These are phyloP conservation scores for Pseudococcus longispinus DNA, from an alignment of 2,888 invertebrate genomes.

Conservation along the genomic window DNA sequence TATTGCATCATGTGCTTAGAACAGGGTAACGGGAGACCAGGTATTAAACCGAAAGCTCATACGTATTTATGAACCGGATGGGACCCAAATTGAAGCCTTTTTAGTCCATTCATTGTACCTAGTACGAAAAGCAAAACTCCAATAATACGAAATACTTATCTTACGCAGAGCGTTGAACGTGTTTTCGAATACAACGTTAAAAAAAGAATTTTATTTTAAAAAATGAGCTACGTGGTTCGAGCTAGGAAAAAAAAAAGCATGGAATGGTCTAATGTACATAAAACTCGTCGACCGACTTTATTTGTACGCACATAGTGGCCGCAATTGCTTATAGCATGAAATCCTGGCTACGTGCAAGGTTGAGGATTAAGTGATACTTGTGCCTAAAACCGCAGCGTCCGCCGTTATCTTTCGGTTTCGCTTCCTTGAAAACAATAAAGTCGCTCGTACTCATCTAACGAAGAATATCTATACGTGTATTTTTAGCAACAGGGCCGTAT, in stretches of 20 bases:
- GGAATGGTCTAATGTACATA: neutral
- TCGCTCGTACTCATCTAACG: neutral
- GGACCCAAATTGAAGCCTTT: neutral
- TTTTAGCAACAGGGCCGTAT: neutral
- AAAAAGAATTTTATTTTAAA: neutral
- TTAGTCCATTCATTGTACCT: neutral
- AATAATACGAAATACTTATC: neutral
- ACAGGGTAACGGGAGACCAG: neutral
- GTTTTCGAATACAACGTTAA: neutral
- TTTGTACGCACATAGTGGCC: neutral
- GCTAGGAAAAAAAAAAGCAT: neutral
- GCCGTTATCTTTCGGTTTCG: neutral
- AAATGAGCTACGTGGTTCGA: neutral
- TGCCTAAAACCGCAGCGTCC: neutral
- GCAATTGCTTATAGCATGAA: neutral
- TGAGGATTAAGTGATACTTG: conserved; percentile 6
- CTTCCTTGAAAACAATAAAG: neutral
- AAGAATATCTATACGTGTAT: neutral
- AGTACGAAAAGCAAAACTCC: neutral
- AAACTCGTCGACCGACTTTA: neutral
- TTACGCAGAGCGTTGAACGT: neutral
- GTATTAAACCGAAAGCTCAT: neutral
- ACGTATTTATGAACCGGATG: neutral
- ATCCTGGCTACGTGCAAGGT: neutral
- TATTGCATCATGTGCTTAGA: neutral